These are phyloP conservation scores for Aphaenogaster floridana DNA, from an alignment of 1,140 invertebrate genomes.

Conservation along the genomic window DNA sequence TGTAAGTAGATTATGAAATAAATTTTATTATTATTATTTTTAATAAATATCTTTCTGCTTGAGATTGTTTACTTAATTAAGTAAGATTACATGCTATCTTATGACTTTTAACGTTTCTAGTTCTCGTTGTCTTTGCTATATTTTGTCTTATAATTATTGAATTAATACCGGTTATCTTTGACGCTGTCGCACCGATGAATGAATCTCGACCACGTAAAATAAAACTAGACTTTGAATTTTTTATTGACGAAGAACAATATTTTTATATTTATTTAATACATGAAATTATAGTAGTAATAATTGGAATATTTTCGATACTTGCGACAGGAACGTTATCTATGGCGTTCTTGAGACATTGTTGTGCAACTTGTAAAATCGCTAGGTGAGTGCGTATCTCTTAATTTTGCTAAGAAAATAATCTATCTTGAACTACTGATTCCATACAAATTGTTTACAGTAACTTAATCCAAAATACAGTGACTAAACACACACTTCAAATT, in stretches of 20 bases:
- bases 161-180: conserved; percentile 23
- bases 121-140: background rate
- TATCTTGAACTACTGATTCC: background rate
- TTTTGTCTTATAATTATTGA: background rate
- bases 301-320: conserved; percentile 48
- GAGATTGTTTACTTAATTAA: background rate
- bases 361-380: conserved; percentile 66
- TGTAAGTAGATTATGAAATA: conserved; percentile 22
- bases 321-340: conserved; percentile 64
- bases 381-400: conserved; percentile 52
- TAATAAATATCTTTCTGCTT: background rate
- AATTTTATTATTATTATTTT: background rate
- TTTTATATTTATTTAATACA: conserved; percentile 58
- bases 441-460: conserved; percentile 14
- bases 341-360: conserved; percentile 64
- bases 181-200: conserved; percentile 27
- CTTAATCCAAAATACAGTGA: conserved; percentile 25
- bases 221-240: conserved; percentile 9
- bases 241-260: conserved; percentile 26
- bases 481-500: conserved; percentile 7
- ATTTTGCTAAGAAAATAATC: background rate
- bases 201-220: conserved; percentile 23
- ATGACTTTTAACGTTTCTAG: background rate
- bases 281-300: background rate
- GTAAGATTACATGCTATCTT: background rate